A percentile compares a stretch with the other conserved stretches of the same genome.
phyloP scores from a whole-genome alignment of 1,140 invertebrate species.

The Drosophila mojavensis region DNA sequence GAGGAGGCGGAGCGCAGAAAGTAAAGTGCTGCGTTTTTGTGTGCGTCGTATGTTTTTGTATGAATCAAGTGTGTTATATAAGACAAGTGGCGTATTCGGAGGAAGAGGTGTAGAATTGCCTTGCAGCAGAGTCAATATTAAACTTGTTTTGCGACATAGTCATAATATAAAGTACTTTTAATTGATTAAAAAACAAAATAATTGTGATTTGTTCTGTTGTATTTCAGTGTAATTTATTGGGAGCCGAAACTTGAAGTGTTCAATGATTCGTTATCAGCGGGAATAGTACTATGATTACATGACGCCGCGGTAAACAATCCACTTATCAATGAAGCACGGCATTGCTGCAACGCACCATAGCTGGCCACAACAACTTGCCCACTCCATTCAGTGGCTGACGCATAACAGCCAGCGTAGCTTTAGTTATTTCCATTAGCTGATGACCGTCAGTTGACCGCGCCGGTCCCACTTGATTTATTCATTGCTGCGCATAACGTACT shows the following conservation, averaged over 20 bases:
- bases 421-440: background rate
- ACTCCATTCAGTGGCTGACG: no score
- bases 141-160: slow-evolving; percentile 20
- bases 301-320: slow-evolving; percentile 29
- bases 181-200: slow-evolving; percentile 22
- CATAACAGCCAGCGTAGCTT: no score
- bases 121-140: slow-evolving; percentile 27
- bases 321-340: slow-evolving; percentile 45
- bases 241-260: slow-evolving; percentile 12
- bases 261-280: slow-evolving; percentile 9
- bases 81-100: slow-evolving; percentile 27
- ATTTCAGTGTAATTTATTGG: slow-evolving; percentile 18
- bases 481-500: background rate
- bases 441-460: slow-evolving; percentile 42
- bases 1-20: slow-evolving; percentile 81
- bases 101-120: slow-evolving; percentile 5
- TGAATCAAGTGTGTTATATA: slow-evolving; percentile 57
- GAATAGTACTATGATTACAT: slow-evolving; percentile 15
- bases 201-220: slow-evolving; percentile 2
- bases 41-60: slow-evolving; percentile 9
- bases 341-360: background rate
- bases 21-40: slow-evolving; percentile 19
- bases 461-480: background rate
- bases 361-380: no score
- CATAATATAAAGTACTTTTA: background rate